Conservation (phyloP, 1,140 invertebrate species). For the Drosophila simulans region DNA sequence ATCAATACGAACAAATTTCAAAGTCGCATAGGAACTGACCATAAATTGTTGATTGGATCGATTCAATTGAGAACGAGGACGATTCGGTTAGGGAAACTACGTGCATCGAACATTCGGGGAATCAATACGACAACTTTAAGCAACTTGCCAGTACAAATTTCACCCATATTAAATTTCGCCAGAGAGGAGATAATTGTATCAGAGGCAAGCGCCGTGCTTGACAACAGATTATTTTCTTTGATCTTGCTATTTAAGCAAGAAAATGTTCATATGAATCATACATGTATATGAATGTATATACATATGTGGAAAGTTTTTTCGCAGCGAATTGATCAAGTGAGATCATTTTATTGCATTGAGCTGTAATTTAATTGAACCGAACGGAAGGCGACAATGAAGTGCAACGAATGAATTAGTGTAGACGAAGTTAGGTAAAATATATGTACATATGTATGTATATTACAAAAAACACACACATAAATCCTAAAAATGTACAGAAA, state of each 20-base stretch:
- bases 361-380: conserved; percentile 18
- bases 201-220: conserved; percentile 27
- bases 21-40: conserved; percentile 30
- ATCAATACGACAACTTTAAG: conserved; percentile 6
- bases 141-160: neutral
- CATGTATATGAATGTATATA: conserved; percentile 6
- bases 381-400: conserved; percentile 25
- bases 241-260: conserved; percentile 32
- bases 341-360: conserved; percentile 29
- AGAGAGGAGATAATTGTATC: conserved; percentile 46
- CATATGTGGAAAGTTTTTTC: neutral
- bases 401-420: conserved; percentile 1
- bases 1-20: conserved; percentile 48
- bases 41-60: conserved; percentile 42
- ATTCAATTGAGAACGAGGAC: conserved; percentile 56
- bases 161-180: conserved; percentile 33
- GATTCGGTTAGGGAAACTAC: conserved; percentile 12
- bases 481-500: neutral
- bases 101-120: neutral
- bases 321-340: conserved; percentile 17
- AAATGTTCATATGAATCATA: conserved; percentile 1
- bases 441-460: neutral
- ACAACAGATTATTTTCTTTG: conserved; percentile 19
- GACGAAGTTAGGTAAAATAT: neutral
- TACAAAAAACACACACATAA: no score